phyloP scores from a whole-genome alignment of 2,888 invertebrate genomes.

The Epinotia ramella region DNA sequence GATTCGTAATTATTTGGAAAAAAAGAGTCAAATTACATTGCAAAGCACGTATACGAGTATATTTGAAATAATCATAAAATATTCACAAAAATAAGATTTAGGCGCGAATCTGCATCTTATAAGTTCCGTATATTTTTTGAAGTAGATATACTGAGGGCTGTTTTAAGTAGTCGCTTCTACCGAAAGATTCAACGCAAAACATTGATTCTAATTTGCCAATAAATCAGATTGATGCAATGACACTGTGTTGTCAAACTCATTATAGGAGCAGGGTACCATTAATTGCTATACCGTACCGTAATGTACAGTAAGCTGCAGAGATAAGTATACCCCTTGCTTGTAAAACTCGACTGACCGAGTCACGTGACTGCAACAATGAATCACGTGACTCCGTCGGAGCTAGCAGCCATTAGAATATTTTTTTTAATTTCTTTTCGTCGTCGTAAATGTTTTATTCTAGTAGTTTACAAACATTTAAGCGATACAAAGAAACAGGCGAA shows the following conservation, averaged over 20 bases:
- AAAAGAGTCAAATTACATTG: neutral
- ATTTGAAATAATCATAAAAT: neutral
- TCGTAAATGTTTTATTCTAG: too few relatives aligned
- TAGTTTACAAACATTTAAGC: neutral
- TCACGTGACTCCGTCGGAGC: too few relatives aligned
- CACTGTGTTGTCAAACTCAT: neutral
- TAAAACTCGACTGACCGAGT: too few relatives aligned
- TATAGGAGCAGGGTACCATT: neutral
- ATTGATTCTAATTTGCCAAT: neutral
- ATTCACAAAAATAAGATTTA: neutral
- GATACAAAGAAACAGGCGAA: neutral
- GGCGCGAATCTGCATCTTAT: neutral
- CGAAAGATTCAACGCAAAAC: neutral
- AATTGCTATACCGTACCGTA: neutral
- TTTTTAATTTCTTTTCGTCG: neutral
- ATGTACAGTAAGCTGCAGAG: too few relatives aligned
- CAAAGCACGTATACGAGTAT: too few relatives aligned
- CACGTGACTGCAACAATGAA: too few relatives aligned
- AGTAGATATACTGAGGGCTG: neutral
- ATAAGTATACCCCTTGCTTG: too few relatives aligned
- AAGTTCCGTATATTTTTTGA: neutral
- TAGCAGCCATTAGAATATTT: too few relatives aligned
- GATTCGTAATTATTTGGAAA: neutral
- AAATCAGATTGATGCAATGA: neutral
- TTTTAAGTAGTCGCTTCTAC: neutral